A percentile compares a stretch with the other conserved stretches of the same genome.
These are phyloP conservation scores for Vimba vimba DNA, from an alignment of 2,113 vertebrate species.

Conservation along the genomic window DNA sequence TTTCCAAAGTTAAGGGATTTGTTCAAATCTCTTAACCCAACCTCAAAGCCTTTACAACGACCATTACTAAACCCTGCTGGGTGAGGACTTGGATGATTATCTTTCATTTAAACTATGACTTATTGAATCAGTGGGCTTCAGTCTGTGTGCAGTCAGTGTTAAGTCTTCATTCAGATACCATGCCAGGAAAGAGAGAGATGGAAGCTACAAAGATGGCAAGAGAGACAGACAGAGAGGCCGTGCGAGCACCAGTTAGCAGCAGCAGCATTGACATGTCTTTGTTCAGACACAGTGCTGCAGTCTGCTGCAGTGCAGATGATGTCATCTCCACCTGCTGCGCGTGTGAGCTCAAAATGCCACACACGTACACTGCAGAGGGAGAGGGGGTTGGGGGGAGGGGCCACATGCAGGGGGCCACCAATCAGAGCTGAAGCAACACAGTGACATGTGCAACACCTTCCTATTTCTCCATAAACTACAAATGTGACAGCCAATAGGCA, in stretches of 20 bases:
- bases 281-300: constrained; percentile 84
- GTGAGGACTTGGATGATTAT: not conserved
- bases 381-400: constrained; percentile 68
- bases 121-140: not conserved
- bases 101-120: not conserved
- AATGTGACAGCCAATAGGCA: constrained; percentile 64
- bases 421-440: constrained; percentile 68
- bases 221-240: constrained; percentile 34
- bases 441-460: constrained; percentile 59
- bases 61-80: not conserved
- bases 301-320: constrained; percentile 88
- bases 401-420: constrained; percentile 63
- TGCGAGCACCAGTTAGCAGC: constrained; percentile 65
- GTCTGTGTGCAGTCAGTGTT: not conserved
- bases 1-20: not conserved
- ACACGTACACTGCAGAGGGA: constrained; percentile 80
- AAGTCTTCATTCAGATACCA: not conserved
- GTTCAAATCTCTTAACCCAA: constrained; percentile 7
- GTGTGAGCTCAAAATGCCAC: constrained; percentile 79
- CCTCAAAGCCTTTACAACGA: not conserved
- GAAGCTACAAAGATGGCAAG: constrained; percentile 35
- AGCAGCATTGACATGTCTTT: constrained; percentile 80
- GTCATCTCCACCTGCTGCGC: constrained; percentile 81
- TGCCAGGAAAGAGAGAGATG: constrained; percentile 10
- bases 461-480: constrained; percentile 63